Evolutionary conservation across 2,113 vertebrate genomes (phyloP).

Genomic region (Aegotheles bennettii): DNA sequence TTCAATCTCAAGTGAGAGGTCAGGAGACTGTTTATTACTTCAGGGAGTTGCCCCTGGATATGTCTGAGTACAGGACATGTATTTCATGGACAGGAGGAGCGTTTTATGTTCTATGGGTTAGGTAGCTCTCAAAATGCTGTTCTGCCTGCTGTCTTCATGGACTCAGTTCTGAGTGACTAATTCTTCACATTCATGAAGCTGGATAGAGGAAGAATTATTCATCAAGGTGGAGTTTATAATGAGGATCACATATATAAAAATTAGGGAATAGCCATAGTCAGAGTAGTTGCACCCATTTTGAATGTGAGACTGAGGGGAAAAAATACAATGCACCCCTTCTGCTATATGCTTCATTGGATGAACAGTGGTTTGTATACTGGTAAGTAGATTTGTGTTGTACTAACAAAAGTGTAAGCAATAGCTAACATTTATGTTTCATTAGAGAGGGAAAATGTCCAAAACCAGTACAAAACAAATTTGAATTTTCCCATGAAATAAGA

Average conservation of each 20-base stretch:
- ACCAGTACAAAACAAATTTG: not conserved
- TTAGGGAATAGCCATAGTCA: not conserved
- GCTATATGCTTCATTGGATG: not conserved
- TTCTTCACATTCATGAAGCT: not conserved
- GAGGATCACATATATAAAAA: not conserved
- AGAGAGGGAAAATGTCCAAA: not conserved
- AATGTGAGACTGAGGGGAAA: not conserved
- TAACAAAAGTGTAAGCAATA: not conserved
- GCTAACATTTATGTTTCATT: not conserved
- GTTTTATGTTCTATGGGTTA: not conserved
- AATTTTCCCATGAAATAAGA: not conserved
- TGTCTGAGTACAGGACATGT: not conserved
- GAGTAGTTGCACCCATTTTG: not conserved
- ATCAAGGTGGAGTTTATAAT: not conserved
- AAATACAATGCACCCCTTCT: not conserved
- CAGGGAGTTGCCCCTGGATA: not conserved
- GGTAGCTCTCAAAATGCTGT: not conserved
- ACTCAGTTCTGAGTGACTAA: not conserved
- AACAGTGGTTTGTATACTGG: not conserved
- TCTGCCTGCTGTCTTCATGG: not conserved
- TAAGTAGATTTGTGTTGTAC: not conserved
- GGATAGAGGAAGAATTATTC: not conserved
- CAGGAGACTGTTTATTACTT: not conserved
- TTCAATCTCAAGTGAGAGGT: not conserved
- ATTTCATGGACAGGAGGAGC: not conserved